Conservation (phyloP, 2,888 invertebrate genomes). For the Drosophila suboccidentalis region DNA sequence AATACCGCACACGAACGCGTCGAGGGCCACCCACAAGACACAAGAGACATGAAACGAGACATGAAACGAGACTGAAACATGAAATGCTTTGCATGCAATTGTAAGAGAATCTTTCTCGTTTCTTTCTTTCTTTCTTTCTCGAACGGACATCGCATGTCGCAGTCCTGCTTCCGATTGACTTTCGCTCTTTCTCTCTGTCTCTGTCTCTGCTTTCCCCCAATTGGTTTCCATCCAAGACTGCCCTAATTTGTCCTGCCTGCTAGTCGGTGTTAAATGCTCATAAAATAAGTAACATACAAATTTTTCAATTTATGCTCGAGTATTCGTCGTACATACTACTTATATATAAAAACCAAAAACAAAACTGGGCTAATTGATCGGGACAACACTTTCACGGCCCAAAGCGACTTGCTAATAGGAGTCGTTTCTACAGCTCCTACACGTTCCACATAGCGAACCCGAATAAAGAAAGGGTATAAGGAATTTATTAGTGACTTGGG, state of each 20-base stretch:
- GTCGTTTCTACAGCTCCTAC: constrained; percentile 65
- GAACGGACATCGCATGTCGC: constrained; percentile 42
- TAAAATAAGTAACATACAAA: constrained; percentile 82
- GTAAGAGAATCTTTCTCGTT: neutral
- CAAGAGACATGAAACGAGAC: neutral
- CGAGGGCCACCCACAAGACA: constrained; percentile 61
- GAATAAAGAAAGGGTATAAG: constrained; percentile 2
- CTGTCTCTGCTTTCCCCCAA: constrained; percentile 41
- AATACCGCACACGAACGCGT: constrained; percentile 66
- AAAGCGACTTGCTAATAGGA: constrained; percentile 83
- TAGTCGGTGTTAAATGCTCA: constrained; percentile 75
- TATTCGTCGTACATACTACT: neutral
- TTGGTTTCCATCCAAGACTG: constrained; percentile 5
- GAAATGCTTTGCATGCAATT: constrained; percentile 37
- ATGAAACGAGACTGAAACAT: neutral
- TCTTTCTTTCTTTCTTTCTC: neutral
- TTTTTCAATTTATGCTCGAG: constrained; percentile 65
- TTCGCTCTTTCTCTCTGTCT: constrained; percentile 53
- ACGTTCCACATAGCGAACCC: constrained; percentile 37
- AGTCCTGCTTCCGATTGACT: constrained; percentile 55
- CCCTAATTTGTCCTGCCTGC: constrained; percentile 19
- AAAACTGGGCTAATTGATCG: constrained; percentile 59
- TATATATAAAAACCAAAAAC: constrained; percentile 32
- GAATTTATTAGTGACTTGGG: neutral
- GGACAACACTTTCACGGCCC: constrained; percentile 84